Percentiles rank a stretch among this genome's conserved stretches.
phyloP scores from a whole-genome alignment of 2,888 invertebrate species.

The Prionchulus punctatus region DNA sequence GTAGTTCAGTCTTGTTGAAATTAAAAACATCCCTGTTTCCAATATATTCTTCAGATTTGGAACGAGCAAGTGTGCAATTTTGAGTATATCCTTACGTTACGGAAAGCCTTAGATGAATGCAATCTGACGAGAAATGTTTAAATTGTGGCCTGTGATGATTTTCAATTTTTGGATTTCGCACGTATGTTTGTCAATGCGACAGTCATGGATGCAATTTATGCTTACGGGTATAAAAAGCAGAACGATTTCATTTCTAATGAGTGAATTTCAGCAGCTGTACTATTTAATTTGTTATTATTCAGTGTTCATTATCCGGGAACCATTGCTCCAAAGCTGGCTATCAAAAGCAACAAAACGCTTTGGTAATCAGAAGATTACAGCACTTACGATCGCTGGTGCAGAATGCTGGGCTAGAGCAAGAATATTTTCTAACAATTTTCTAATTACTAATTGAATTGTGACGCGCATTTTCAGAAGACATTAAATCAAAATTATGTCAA shows the following conservation, averaged over 20 bases:
- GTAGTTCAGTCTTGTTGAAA: too few relatives aligned
- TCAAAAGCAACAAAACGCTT: slow-evolving; percentile 27
- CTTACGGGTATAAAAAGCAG: slow-evolving; percentile 31
- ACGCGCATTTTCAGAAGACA: slow-evolving; percentile 14
- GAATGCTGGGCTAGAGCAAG: slow-evolving; percentile 36
- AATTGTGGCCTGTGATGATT: slow-evolving; percentile 33
- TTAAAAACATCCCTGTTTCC: too few relatives aligned
- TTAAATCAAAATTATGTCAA: too few relatives aligned
- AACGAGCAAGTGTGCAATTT: slow-evolving; percentile 30
- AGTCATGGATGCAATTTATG: slow-evolving; percentile 23
- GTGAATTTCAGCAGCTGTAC: too few relatives aligned
- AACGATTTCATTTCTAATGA: too few relatives aligned
- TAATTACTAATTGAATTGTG: slow-evolving; percentile 12
- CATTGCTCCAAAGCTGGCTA: slow-evolving; percentile 16
- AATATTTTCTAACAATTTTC: background rate
- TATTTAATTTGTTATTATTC: too few relatives aligned
- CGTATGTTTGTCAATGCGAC: slow-evolving; percentile 12
- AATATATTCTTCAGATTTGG: slow-evolving; percentile 30
- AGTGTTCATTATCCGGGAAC: slow-evolving; percentile 28
- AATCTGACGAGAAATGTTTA: slow-evolving; percentile 23
- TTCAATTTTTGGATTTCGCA: background rate
- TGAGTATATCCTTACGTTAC: slow-evolving; percentile 24
- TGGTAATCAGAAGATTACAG: slow-evolving; percentile 38
- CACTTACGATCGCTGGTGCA: slow-evolving; percentile 32
- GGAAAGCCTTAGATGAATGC: slow-evolving; percentile 18